phyloP scores from a whole-genome alignment of 35 echinoderm and acorn worm species.

The Stichopus chloronotus region DNA sequence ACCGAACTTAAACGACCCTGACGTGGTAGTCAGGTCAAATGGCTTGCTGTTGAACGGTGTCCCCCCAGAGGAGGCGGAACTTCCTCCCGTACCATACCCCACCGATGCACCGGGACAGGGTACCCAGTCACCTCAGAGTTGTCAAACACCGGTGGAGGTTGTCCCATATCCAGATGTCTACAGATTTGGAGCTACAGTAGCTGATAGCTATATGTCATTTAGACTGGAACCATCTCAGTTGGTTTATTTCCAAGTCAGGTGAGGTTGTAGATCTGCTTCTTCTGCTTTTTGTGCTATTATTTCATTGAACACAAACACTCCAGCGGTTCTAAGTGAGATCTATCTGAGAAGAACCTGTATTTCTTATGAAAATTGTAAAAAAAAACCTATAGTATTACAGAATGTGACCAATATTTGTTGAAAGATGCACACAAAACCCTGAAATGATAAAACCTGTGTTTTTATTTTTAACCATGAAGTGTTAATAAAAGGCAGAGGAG shows the following conservation, averaged over 20 bases:
- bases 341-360: too few relatives aligned
- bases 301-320: too few relatives aligned
- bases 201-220: slow-evolving; percentile 66
- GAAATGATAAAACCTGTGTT: too few relatives aligned
- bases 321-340: too few relatives aligned
- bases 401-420: too few relatives aligned
- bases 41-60: slow-evolving; percentile 77
- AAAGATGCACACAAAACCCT: too few relatives aligned
- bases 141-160: slow-evolving; percentile 58
- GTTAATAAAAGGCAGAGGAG: too few relatives aligned
- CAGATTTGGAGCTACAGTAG: slow-evolving; percentile 69
- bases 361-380: too few relatives aligned
- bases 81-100: slow-evolving; percentile 85
- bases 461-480: too few relatives aligned
- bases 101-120: slow-evolving; percentile 59
- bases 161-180: slow-evolving; percentile 55
- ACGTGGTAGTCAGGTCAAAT: slow-evolving; percentile 43
- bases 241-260: slow-evolving; percentile 68
- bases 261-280: not conserved
- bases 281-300: too few relatives aligned
- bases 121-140: slow-evolving; percentile 53
- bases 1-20: slow-evolving; percentile 82
- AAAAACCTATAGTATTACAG: too few relatives aligned
- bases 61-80: slow-evolving; percentile 47
- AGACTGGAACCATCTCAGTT: slow-evolving; percentile 5